Base-by-base conservation (phyloP, 2,797 vertebrate species). In the Parotocinclus haroldoi region DNA sequence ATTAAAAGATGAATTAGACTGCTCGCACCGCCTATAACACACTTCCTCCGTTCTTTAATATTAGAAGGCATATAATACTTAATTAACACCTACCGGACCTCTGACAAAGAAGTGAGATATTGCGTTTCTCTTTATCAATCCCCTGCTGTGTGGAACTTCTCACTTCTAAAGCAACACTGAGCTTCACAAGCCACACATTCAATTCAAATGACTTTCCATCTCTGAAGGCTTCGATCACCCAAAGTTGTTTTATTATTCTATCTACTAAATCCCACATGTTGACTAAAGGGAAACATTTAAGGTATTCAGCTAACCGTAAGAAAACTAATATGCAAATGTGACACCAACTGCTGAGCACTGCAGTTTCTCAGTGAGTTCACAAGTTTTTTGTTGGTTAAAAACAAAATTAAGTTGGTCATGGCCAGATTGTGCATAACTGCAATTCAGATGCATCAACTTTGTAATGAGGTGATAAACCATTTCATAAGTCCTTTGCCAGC, bases 381-480 rank as follows among this genome's bases (percentile, higher is more conserved):
- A 1, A 48, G 13, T 54, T 61, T 13, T 16, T 50, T 64, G 27
- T 18, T 61, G 19, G 68, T 42, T 58, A 56, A 71, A 18, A 44
- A n/a, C 10, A 42, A 49, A n/a, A n/a, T n/a, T n/a, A n/a, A n/a
- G n/a, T n/a, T n/a, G n/a, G n/a, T n/a, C n/a, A n/a, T n/a, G n/a
- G n/a, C 14, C 79, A 80, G n/a, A n/a, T n/a, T n/a, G n/a, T n/a
- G 79, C 80, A 68, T 71, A 82, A 78, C 81, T 84, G 79, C 78
- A 83, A 79, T 83, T 87, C 74, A 83, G 84, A 85, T 86, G 84
- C 83, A n/a, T n/a, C n/a, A n/a, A n/a, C n/a, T n/a, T n/a, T n/a
- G n/a, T n/a, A n/a, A n/a, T n/a, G n/a, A n/a, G n/a, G n/a, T n/a
- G n/a, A n/a, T n/a, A n/a, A n/a, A n/a, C n/a, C n/a, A n/a, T n/a